phyloP scores from a whole-genome alignment of 2,113 vertebrate genomes.

The Genyomyrus donnyi region DNA sequence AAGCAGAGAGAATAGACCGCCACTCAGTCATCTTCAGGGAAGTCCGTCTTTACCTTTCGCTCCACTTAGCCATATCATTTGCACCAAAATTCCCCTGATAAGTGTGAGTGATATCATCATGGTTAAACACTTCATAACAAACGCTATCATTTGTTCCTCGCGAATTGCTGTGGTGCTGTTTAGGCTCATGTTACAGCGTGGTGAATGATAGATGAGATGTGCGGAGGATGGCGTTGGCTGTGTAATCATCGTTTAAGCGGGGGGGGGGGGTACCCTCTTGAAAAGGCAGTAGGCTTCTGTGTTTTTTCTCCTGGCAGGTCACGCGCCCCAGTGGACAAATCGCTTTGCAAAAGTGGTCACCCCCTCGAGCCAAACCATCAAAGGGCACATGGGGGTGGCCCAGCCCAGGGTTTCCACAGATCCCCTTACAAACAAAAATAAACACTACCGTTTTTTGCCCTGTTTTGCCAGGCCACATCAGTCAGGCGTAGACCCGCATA shows the following conservation, averaged over 20 bases:
- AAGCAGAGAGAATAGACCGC: not conserved
- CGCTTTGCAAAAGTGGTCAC: conserved; percentile 28
- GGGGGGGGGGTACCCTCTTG: conserved; percentile 25
- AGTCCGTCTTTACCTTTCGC: not conserved
- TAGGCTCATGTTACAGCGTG: conserved; percentile 44
- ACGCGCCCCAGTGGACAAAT: conserved; percentile 28
- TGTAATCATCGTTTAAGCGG: conserved; percentile 31
- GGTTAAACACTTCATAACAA: conserved; percentile 35
- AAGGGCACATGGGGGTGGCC: conserved; percentile 27
- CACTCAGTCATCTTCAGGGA: not conserved
- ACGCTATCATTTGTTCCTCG: conserved; percentile 50
- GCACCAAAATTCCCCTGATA: conserved; percentile 20
- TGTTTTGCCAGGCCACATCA: conserved; percentile 49
- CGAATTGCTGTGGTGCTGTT: conserved; percentile 53
- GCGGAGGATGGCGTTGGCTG: conserved; percentile 6
- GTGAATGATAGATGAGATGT: conserved; percentile 48
- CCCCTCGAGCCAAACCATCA: conserved; percentile 32
- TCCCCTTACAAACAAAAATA: conserved; percentile 49
- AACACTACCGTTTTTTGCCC: conserved; percentile 47
- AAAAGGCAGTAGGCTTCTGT: conserved; percentile 24
- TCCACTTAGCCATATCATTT: not conserved
- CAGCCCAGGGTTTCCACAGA: conserved; percentile 42
- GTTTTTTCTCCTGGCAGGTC: conserved; percentile 22
- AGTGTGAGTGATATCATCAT: conserved; percentile 12
- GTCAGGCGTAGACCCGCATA: conserved; percentile 38